Conservation (phyloP, 2,113 vertebrate species). For the Cariama cristata region DNA sequence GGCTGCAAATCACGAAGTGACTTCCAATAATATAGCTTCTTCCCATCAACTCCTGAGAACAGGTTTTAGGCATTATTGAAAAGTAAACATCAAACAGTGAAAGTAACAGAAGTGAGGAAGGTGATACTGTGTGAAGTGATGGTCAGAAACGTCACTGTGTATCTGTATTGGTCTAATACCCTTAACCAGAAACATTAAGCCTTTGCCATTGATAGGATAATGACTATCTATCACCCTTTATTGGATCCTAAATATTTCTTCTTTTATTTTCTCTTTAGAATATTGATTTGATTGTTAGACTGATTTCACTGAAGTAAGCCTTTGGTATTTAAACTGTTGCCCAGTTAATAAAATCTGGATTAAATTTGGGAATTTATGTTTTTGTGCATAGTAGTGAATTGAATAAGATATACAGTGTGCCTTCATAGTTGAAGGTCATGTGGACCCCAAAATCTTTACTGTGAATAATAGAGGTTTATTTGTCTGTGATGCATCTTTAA, state of each 20-base stretch:
- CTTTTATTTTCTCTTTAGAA: not conserved
- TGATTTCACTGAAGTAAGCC: not conserved
- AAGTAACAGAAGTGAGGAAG: not conserved
- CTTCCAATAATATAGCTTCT: not conserved
- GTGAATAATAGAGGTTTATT: not conserved
- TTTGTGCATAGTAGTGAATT: not conserved
- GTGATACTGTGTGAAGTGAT: fast-evolving
- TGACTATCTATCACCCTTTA: not conserved
- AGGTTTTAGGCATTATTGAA: not conserved
- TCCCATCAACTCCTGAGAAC: not conserved
- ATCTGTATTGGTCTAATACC: not conserved
- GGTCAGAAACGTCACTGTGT: not conserved
- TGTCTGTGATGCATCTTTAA: not conserved
- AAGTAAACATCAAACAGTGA: not conserved
- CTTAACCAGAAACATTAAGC: not conserved
- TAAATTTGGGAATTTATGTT: not conserved
- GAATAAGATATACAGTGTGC: not conserved
- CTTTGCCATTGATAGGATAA: not conserved
- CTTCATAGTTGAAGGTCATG: not conserved
- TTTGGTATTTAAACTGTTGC: not conserved
- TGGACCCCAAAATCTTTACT: not conserved
- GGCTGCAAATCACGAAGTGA: not conserved
- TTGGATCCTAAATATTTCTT: not conserved
- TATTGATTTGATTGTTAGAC: not conserved
- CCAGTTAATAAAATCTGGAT: not conserved